Percentiles rank a stretch among this genome's conserved stretches.
phyloP scores from a whole-genome alignment of 2,113 vertebrate species.

The Gallinago jamesoni region DNA sequence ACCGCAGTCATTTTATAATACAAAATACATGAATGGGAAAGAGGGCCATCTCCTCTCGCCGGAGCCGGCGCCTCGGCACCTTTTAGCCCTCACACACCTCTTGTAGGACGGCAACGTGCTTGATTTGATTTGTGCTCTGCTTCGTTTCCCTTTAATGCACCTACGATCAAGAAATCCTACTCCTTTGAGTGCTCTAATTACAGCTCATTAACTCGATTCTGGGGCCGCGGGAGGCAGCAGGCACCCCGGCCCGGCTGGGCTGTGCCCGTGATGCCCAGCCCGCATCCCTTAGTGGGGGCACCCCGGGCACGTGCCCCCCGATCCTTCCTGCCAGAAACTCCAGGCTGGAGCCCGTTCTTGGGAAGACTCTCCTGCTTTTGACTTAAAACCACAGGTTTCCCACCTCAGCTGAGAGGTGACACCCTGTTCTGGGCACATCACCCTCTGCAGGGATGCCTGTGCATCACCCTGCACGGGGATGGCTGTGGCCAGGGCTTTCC shows the following conservation, averaged over 20 bases:
- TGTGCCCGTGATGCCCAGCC: rapidly evolving
- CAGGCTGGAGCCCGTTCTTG: neutral
- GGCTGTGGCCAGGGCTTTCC: rapidly evolving
- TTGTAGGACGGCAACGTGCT: constrained; percentile 12
- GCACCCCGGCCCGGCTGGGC: rapidly evolving
- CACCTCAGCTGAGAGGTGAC: rapidly evolving
- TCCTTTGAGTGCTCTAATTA: neutral
- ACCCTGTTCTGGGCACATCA: rapidly evolving
- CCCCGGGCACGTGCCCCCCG: rapidly evolving
- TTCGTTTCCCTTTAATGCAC: neutral
- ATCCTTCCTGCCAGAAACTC: neutral
- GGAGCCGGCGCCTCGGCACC: neutral
- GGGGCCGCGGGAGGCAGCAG: neutral
- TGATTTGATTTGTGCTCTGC: neutral
- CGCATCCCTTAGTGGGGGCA: rapidly evolving
- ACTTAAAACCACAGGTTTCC: neutral
- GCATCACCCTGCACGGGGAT: too few relatives aligned
- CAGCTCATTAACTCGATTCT: neutral
- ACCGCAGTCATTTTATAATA: constrained; percentile 83
- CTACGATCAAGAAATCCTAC: neutral
- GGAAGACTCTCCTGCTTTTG: neutral
- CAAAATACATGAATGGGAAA: constrained; percentile 84
- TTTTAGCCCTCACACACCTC: constrained; percentile 41
- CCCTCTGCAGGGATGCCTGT: neutral
- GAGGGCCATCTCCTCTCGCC: constrained; percentile 57